A percentile compares a stretch with the other conserved stretches of the same genome.
phyloP scores from a whole-genome alignment of 2,113 vertebrate species.

The Tamias sibiricus region DNA sequence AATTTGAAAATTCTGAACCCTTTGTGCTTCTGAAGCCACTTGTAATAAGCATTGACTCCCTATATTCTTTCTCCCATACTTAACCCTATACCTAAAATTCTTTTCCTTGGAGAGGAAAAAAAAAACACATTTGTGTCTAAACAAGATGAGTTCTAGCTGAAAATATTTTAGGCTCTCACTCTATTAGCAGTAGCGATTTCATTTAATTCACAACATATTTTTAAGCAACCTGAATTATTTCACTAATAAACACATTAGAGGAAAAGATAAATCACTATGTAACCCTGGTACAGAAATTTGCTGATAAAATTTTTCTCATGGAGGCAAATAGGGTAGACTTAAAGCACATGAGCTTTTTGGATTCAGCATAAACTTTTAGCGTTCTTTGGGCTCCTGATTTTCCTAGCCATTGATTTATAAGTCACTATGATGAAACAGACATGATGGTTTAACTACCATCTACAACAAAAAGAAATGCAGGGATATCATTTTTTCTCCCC shows the following conservation, averaged over 20 bases:
- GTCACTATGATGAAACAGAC: neutral
- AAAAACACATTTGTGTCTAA: neutral
- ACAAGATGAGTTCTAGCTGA: neutral
- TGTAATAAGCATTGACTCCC: neutral
- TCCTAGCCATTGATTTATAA: neutral
- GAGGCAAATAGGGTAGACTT: neutral
- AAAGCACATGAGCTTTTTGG: neutral
- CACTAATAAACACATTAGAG: neutral
- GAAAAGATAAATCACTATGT: neutral
- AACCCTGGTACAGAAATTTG: neutral
- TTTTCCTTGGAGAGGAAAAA: neutral
- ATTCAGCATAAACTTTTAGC: fast-evolving
- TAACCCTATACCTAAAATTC: neutral
- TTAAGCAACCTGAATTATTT: neutral
- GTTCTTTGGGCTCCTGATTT: neutral
- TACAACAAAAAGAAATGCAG: neutral
- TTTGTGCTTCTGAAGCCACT: slow-evolving; percentile 40
- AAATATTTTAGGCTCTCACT: neutral
- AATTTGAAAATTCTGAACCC: slow-evolving; percentile 17
- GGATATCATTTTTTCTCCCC: neutral
- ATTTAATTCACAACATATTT: neutral
- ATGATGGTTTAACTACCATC: neutral
- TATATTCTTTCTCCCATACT: neutral
- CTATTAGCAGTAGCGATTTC: neutral
- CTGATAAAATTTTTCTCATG: neutral